These are phyloP conservation scores for Eledona agricola DNA, from an alignment of 2,888 invertebrate species.

Conservation along the genomic window DNA sequence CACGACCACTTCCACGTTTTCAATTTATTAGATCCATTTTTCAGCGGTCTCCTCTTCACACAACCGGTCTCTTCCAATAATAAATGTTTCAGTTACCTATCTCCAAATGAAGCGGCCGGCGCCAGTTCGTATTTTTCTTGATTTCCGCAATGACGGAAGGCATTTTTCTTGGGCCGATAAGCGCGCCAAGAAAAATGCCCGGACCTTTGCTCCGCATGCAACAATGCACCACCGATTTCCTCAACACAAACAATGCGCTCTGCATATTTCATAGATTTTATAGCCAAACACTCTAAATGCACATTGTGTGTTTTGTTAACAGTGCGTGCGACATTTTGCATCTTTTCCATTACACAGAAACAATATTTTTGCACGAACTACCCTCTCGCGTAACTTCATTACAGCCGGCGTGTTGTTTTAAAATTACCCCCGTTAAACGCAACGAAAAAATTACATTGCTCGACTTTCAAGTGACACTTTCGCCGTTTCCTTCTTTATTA, in stretches of 20 bases:
- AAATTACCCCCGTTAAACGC: constrained; percentile 13
- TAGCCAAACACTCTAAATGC: too few relatives aligned
- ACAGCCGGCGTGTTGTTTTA: constrained; percentile 18
- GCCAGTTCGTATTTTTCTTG: constrained; percentile 6
- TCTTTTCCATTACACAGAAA: constrained; percentile 14
- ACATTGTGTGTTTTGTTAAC: too few relatives aligned
- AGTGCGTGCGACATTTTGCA: constrained; percentile 20
- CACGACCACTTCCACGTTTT: constrained; percentile 35
- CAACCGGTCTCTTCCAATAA: constrained; percentile 17
- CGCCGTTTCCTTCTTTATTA: constrained; percentile 1
- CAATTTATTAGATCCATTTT: constrained; percentile 36
- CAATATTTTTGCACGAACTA: constrained; percentile 24
- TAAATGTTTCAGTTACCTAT: constrained; percentile 21
- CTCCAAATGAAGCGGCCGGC: constrained; percentile 21
- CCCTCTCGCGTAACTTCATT: constrained; percentile 16
- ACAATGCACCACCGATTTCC: too few relatives aligned
- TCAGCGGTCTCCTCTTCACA: constrained; percentile 28
- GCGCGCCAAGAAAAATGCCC: too few relatives aligned
- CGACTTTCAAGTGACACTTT: constrained; percentile 3
- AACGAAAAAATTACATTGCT: constrained; percentile 13
- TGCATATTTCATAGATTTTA: too few relatives aligned
- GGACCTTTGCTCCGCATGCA: too few relatives aligned
- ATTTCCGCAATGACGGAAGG: background rate
- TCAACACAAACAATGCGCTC: too few relatives aligned
- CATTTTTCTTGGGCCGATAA: too few relatives aligned